phyloP scores from a whole-genome alignment of 2,113 vertebrate species.

The Mionectes macconnelli region DNA sequence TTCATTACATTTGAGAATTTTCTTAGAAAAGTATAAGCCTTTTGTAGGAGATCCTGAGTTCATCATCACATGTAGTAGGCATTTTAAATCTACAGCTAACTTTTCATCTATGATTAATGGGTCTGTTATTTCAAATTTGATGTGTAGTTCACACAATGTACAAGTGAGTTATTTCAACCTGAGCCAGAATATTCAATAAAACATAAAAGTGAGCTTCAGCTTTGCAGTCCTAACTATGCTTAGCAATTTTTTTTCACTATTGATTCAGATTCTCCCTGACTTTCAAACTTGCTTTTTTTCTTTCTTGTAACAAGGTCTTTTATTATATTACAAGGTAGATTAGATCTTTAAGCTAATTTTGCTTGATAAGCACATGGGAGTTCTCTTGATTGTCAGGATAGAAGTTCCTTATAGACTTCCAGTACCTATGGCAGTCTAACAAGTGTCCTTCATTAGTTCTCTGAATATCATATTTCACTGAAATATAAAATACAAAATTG shows the following conservation, averaged over 20 bases:
- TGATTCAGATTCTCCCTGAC: not conserved
- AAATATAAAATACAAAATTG: not conserved
- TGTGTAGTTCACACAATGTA: not conserved
- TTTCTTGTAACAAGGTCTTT: not conserved
- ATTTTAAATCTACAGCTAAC: not conserved
- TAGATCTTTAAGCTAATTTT: not conserved
- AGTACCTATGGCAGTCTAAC: not conserved
- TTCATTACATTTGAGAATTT: not conserved
- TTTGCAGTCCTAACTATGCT: not conserved
- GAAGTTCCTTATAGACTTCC: not conserved
- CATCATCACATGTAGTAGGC: not conserved
- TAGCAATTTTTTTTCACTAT: not conserved
- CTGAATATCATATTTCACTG: not conserved
- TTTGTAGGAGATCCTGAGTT: not conserved
- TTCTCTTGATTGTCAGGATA: not conserved
- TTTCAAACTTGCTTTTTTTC: not conserved
- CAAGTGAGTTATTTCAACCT: not conserved
- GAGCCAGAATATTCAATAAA: constrained; percentile 14
- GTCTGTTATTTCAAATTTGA: not conserved
- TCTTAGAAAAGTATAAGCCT: not conserved
- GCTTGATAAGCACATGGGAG: not conserved
- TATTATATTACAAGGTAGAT: not conserved
- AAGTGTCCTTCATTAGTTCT: not conserved
- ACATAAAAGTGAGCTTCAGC: not conserved
- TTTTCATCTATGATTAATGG: constrained; percentile 16